A percentile compares a stretch with the other conserved stretches of the same genome.
Conservation (phyloP, 1,140 invertebrate species). For the Drosophila yakuba region DNA sequence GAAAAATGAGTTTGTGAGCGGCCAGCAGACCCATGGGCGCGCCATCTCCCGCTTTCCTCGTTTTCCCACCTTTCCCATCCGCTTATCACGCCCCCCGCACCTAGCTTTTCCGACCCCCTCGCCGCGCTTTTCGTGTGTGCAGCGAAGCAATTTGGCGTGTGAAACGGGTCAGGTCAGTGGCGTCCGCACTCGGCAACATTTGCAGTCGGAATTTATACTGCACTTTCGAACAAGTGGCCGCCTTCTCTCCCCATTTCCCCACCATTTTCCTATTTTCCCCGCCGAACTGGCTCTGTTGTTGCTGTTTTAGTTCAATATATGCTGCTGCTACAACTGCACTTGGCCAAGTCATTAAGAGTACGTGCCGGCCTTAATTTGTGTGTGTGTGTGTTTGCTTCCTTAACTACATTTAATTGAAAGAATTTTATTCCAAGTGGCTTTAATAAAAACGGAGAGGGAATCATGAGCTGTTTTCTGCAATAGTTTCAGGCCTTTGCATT, state of each 20-base stretch:
- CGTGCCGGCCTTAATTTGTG: conserved; percentile 30
- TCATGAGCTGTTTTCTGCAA: neutral
- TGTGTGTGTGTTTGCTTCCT: conserved; percentile 23
- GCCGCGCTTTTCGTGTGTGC: conserved; percentile 65
- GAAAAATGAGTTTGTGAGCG: conserved; percentile 80
- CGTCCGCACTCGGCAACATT: conserved; percentile 36
- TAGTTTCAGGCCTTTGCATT: neutral
- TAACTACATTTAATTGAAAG: conserved; percentile 77
- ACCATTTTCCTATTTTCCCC: conserved; percentile 6
- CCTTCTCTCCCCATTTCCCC: conserved; percentile 7
- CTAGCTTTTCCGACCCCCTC: neutral
- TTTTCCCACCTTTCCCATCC: neutral
- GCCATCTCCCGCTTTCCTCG: neutral
- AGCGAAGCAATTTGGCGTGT: conserved; percentile 80
- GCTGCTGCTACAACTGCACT: conserved; percentile 43
- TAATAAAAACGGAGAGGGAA: conserved; percentile 34
- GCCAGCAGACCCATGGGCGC: conserved; percentile 31
- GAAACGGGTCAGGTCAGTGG: conserved; percentile 77
- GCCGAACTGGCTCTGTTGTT: conserved; percentile 33
- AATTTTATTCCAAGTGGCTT: conserved; percentile 69
- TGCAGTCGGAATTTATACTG: conserved; percentile 63
- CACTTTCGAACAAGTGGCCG: conserved; percentile 67
- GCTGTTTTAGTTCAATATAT: conserved; percentile 74
- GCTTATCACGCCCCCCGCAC: neutral
- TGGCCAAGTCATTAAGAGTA: conserved; percentile 72